phyloP scores from a whole-genome alignment of 1,140 invertebrate genomes.

The Eriosoma lanigerum region DNA sequence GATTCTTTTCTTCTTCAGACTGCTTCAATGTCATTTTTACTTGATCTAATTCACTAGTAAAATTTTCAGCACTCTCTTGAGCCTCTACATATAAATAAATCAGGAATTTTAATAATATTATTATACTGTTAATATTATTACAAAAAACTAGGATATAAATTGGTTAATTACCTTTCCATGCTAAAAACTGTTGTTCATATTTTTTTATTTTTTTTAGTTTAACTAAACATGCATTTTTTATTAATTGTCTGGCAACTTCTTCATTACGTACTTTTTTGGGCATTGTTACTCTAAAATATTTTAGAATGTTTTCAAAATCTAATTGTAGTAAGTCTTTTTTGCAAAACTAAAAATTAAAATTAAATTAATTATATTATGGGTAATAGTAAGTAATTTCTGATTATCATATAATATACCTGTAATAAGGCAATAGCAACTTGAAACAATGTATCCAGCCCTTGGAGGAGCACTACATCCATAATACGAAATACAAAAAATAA shows the following conservation, averaged over 20 bases:
- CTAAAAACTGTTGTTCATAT: constrained; percentile 90
- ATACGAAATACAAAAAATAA: constrained; percentile 97
- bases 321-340: constrained; percentile 90
- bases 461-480: constrained; percentile 90
- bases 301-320: constrained; percentile 94
- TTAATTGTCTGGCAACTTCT: constrained; percentile 82
- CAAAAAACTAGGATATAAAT: too few species aligned
- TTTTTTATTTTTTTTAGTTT: constrained; percentile 95
- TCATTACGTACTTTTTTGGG: constrained; percentile 95
- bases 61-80: constrained; percentile 77
- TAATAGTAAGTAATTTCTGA: neutral
- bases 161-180: constrained; percentile 70
- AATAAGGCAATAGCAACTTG: constrained; percentile 92
- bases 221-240: constrained; percentile 84
- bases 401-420: constrained; percentile 65
- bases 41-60: constrained; percentile 77
- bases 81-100: constrained; percentile 59
- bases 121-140: neutral
- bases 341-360: constrained; percentile 65
- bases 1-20: constrained; percentile 80
- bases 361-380: constrained; percentile 44
- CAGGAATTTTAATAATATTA: neutral
- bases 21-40: constrained; percentile 72
- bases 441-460: constrained; percentile 93
- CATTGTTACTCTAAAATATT: constrained; percentile 90